Evolutionary conservation across 2,888 invertebrate genomes (phyloP).

Genomic region (Congeria kusceri): DNA sequence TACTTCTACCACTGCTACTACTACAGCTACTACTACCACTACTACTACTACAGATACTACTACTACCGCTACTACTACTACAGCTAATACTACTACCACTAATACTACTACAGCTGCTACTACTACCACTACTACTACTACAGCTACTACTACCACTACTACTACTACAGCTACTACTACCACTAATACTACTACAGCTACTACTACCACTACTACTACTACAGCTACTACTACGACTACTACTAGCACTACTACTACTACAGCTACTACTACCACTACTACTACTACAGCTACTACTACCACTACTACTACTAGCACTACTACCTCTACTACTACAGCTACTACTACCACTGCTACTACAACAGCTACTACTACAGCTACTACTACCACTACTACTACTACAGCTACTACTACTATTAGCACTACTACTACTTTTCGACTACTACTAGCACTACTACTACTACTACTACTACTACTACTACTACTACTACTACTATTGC

Average conservation of each 20-base stretch:
- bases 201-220: too few species aligned
- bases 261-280: constrained; percentile 5
- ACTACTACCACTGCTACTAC: not conserved
- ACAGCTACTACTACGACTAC: not conserved
- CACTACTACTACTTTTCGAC: not conserved
- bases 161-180: constrained; percentile 3
- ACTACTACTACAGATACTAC: constrained; percentile 3
- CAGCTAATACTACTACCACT: not conserved
- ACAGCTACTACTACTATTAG: too few species aligned
- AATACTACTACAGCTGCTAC: not conserved
- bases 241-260: not conserved
- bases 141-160: constrained; percentile 1
- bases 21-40: constrained; percentile 4
- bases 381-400: not conserved
- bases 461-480: constrained; percentile 10
- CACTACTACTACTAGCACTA: not conserved
- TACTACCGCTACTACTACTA: not conserved
- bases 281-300: not conserved
- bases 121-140: constrained; percentile 6
- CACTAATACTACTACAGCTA: not conserved
- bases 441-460: constrained; percentile 2
- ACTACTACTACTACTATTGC: constrained; percentile 6
- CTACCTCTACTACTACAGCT: not conserved
- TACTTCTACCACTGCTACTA: constrained; percentile 3
- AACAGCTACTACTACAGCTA: too few species aligned